Evolutionary conservation across 2,797 vertebrate genomes (phyloP).

Genomic region (Dallia pectoralis): DNA sequence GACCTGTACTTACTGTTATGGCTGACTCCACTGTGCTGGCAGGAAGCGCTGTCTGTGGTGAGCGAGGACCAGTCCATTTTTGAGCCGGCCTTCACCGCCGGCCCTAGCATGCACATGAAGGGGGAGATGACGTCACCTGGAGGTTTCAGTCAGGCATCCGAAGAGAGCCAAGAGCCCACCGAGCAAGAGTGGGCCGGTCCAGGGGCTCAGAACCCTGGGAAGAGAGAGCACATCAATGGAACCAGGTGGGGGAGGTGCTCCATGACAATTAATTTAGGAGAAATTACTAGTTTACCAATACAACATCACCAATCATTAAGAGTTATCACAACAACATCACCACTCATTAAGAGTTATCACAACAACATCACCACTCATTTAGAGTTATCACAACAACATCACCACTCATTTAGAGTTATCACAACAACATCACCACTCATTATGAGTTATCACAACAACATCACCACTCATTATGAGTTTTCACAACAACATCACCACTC

Average conservation of each 20-base stretch:
- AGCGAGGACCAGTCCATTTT: slow-evolving; percentile 82
- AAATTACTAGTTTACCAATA: not conserved
- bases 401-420: not conserved
- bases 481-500: not conserved
- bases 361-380: not conserved
- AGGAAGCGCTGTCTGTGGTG: slow-evolving; percentile 84
- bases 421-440: no score
- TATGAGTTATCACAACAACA: no score
- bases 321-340: no score
- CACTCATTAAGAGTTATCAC: not conserved
- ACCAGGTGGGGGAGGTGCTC: slow-evolving; percentile 69
- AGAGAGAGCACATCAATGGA: slow-evolving; percentile 80
- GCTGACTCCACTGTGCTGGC: slow-evolving; percentile 46
- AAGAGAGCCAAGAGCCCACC: slow-evolving; percentile 69
- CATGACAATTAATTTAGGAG: not conserved
- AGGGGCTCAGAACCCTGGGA: slow-evolving; percentile 57
- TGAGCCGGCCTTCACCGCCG: slow-evolving; percentile 66
- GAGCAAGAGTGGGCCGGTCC: slow-evolving; percentile 72
- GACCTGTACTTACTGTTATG: slow-evolving; percentile 25
- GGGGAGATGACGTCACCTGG: slow-evolving; percentile 71
- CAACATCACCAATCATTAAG: not conserved
- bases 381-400: not conserved
- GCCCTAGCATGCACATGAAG: slow-evolving; percentile 77
- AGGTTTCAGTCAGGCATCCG: slow-evolving; percentile 67
- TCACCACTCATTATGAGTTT: no score